Base-by-base conservation (phyloP, 2,113 vertebrate species). In the Phaethon lepturus region DNA sequence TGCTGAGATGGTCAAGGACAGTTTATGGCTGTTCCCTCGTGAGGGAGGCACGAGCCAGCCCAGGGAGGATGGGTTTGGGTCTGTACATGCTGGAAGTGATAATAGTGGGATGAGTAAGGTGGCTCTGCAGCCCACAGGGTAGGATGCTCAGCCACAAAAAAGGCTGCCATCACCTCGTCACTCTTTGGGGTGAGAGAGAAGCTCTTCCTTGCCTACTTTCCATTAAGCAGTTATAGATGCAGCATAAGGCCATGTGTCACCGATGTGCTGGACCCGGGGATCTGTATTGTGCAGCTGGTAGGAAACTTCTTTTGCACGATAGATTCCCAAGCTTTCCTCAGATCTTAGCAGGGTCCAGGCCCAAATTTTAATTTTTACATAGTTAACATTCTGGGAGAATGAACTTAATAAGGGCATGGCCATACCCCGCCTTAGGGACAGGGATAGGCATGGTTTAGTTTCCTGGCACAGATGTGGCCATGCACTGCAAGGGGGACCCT, bases 21-120 rank as follows among this genome's bases (percentile, higher is more conserved):
- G 4, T 8, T 40, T 10, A 59, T 17, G 13, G 40, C 17, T 66
- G 17, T 24, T 71, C 45, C 22, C 31, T 72, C 8, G 7, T 1
- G 2, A 80, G 13, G 26, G 14, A 62, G 45, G 14, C 28, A 23
- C 0, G 1, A 58, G 9, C 11, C 66, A 64, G 9, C 7, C 31
- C 35, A 38, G 26, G 24, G 23, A 68, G 23, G n/a, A 26, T 11
- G 25, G 17, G 29, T 60, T 88, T 71, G 69, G 25, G 23, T 50
- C 63, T 76, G 58, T 23, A 49, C 12, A 2, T 9, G 14, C 33
- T 77, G 38, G 38, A 71, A 52, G 24, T 5, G 29, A 55, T 24
- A 9, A 47, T 29, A 73, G 29, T 5, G n/a, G 52, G 66, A 55
- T 17, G 23, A 19, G 19, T 23, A 45, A 52, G 2, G 5, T 6